A percentile compares a stretch with the other conserved stretches of the same genome.
These are phyloP conservation scores for Smithornis capensis DNA, from an alignment of 2,113 vertebrate genomes.

Conservation along the genomic window DNA sequence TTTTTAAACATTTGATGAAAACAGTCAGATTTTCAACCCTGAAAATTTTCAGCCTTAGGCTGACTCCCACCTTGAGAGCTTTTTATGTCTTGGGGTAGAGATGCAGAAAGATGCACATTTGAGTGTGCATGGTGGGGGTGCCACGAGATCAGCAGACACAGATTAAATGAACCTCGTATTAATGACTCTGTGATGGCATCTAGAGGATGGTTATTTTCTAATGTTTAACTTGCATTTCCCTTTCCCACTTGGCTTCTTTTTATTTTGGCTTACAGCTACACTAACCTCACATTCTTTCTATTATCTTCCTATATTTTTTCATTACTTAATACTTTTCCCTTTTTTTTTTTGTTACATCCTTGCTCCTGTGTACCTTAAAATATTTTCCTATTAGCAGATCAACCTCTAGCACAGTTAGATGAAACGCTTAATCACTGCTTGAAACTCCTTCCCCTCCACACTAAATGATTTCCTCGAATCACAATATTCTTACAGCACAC, in stretches of 20 bases:
- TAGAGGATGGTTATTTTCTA: background rate
- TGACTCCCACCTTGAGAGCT: slow-evolving; percentile 11
- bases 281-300: background rate
- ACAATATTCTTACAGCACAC: background rate
- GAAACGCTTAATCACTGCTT: slow-evolving; percentile 8
- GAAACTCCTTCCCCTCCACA: background rate
- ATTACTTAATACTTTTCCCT: background rate
- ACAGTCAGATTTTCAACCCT: background rate
- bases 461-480: background rate
- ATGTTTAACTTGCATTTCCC: background rate
- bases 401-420: background rate
- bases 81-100: background rate
- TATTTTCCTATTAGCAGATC: background rate
- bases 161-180: background rate
- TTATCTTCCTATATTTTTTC: background rate
- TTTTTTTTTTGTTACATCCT: background rate
- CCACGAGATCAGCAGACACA: background rate
- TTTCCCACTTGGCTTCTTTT: background rate
- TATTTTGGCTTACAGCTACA: background rate
- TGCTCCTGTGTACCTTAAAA: background rate
- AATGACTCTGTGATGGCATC: background rate
- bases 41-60: background rate
- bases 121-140: accelerated
- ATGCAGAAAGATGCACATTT: background rate
- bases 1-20: background rate